These are phyloP conservation scores for Entomyzon cyanotis DNA, from an alignment of 2,113 vertebrate species.

Conservation along the genomic window DNA sequence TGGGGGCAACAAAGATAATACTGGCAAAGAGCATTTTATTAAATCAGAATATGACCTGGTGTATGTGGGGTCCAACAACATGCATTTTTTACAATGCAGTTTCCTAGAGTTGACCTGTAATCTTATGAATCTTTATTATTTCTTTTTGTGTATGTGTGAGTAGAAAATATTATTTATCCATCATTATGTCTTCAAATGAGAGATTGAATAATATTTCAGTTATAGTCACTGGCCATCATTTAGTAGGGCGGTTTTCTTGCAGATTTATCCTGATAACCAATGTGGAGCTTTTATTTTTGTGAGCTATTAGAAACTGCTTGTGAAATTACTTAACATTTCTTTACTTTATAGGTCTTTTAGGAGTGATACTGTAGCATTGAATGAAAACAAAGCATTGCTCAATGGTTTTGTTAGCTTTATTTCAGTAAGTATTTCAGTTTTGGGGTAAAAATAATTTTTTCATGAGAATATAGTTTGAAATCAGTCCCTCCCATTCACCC, in stretches of 20 bases:
- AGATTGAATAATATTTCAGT: background rate
- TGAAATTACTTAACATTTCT: background rate
- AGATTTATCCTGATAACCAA: background rate
- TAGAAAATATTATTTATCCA: background rate
- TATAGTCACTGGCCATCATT: background rate
- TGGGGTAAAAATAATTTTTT: rapidly evolving
- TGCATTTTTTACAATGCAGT: background rate
- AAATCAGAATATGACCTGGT: background rate
- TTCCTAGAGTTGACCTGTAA: background rate
- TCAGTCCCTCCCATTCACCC: rapidly evolving
- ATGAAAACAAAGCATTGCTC: background rate
- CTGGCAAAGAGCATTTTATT: background rate
- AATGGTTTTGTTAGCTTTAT: background rate
- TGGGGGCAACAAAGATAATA: background rate
- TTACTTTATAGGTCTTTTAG: background rate
- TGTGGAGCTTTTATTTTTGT: background rate
- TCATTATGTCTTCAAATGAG: background rate
- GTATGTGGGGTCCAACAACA: background rate
- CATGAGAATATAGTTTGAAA: background rate
- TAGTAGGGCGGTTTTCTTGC: background rate
- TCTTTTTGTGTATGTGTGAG: background rate
- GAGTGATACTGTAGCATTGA: background rate
- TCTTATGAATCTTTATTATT: background rate
- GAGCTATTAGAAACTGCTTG: background rate
- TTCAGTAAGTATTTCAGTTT: background rate